These are phyloP conservation scores for Prunella strophiata DNA, from an alignment of 2,797 vertebrate genomes.

Conservation along the genomic window DNA sequence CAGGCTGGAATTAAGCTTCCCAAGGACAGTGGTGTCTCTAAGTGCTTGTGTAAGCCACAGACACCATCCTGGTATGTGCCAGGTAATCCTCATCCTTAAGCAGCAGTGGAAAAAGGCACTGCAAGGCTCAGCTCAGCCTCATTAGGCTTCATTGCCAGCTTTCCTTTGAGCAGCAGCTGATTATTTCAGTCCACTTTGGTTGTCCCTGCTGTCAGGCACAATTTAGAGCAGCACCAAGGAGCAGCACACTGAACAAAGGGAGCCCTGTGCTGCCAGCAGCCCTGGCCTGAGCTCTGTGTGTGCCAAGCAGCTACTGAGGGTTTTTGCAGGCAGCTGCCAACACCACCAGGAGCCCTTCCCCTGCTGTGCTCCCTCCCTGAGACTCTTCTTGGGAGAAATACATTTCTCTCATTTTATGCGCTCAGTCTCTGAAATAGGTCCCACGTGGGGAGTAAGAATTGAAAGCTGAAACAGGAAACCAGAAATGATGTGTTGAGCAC, in stretches of 20 bases:
- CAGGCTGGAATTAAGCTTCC: neutral
- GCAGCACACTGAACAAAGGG: neutral
- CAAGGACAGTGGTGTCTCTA: neutral
- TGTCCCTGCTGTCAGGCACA: neutral
- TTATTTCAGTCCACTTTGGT: conserved; percentile 23
- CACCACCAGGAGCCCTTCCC: neutral
- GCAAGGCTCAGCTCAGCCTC: neutral
- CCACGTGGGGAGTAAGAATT: neutral
- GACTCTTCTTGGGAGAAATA: neutral
- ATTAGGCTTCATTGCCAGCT: neutral
- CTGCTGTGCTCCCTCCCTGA: neutral
- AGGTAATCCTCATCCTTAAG: neutral
- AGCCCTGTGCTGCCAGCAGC: conserved; percentile 14
- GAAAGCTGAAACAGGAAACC: neutral
- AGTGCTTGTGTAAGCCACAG: neutral
- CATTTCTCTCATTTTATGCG: neutral
- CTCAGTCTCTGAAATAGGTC: neutral
- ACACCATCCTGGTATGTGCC: neutral
- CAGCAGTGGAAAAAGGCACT: neutral
- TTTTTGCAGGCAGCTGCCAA: neutral
- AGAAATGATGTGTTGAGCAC: neutral
- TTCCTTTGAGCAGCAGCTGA: neutral
- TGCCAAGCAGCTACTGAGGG: neutral
- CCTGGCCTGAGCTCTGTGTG: neutral
- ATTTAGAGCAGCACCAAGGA: neutral